These are phyloP conservation scores for Rotaria macrura DNA, from an alignment of 2,888 invertebrate genomes.

Conservation along the genomic window DNA sequence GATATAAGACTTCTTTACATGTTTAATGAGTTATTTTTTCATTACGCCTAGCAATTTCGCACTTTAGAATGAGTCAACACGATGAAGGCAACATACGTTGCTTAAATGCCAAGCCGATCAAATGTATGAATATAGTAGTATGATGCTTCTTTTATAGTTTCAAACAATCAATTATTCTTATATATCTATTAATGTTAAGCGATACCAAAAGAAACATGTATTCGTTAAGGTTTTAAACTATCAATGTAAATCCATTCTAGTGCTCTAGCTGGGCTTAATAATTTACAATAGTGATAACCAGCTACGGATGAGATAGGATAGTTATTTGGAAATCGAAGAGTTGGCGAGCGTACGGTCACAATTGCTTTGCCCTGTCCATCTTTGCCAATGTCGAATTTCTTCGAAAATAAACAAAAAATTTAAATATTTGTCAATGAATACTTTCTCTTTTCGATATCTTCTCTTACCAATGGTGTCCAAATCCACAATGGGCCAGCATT, in stretches of 20 bases:
- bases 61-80: not conserved
- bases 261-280: constrained; percentile 39
- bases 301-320: constrained; percentile 25
- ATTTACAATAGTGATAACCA: constrained; percentile 38
- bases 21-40: not conserved
- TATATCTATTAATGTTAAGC: not conserved
- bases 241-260: constrained; percentile 42
- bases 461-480: constrained; percentile 24
- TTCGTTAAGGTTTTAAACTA: constrained; percentile 35
- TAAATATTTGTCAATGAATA: too few species aligned
- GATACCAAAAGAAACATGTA: not conserved
- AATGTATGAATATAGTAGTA: not conserved
- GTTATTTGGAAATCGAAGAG: constrained; percentile 28
- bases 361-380: not conserved
- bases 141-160: not conserved
- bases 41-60: not conserved
- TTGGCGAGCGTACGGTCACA: constrained; percentile 33
- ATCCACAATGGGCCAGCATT: constrained; percentile 24
- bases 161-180: not conserved
- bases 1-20: not conserved
- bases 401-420: not conserved
- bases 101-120: not conserved
- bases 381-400: constrained; percentile 15
- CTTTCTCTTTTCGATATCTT: not conserved
- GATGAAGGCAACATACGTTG: not conserved